Percentiles rank a stretch among this genome's conserved stretches.
These are phyloP conservation scores for Rhizomys pruinosus DNA, from an alignment of 2,113 vertebrate genomes.

Conservation along the genomic window DNA sequence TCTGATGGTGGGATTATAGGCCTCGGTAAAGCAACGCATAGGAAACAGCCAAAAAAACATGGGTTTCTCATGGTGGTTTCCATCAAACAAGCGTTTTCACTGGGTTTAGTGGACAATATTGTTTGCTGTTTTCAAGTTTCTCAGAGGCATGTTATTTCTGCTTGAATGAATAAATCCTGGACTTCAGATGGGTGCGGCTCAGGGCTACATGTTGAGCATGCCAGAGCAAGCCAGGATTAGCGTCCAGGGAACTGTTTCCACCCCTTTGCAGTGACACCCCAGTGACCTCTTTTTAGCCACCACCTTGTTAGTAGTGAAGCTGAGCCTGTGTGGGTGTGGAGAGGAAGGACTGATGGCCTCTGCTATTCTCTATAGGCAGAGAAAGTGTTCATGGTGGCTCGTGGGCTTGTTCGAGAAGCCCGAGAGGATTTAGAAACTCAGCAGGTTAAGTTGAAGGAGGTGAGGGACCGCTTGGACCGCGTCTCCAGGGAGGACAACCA, in stretches of 20 bases:
- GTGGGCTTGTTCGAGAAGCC: conserved; percentile 94
- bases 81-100: background rate
- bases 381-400: conserved; percentile 95
- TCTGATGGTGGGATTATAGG: background rate
- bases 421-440: conserved; percentile 91
- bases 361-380: conserved; percentile 89
- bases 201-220: background rate
- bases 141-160: conserved; percentile 55
- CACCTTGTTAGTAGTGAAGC: background rate
- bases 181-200: background rate
- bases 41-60: background rate
- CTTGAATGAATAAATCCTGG: conserved; percentile 8
- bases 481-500: conserved; percentile 95
- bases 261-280: background rate
- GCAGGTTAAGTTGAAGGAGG: conserved; percentile 93
- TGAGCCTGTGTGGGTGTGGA: background rate
- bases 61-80: background rate
- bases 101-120: background rate
- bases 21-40: background rate
- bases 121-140: conserved; percentile 28
- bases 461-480: conserved; percentile 94
- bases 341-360: background rate
- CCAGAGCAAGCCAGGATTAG: conserved; percentile 22
- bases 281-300: background rate
- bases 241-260: background rate